Base-by-base conservation (phyloP, 2,797 vertebrate species). In the Lacerta bilineata region DNA sequence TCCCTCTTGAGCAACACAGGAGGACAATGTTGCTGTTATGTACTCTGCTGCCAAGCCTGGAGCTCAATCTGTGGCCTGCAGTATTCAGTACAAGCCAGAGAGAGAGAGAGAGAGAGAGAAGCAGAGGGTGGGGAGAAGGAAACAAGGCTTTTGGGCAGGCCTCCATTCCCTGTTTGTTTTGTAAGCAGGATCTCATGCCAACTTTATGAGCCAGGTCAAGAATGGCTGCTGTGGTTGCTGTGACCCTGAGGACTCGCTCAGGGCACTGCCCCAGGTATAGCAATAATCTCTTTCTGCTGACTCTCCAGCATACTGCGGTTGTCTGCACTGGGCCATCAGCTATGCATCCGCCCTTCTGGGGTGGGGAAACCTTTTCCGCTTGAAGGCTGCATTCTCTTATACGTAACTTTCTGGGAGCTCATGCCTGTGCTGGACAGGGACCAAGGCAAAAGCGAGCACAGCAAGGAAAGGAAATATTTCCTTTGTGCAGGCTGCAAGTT, bases 21-120 rank as follows among this genome's bases (percentile, higher is more conserved):
- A 94, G 79, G 90, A 92, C 91, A 88, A n/a, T 90, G 88, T 91
- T 90, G 91, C 89, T 94, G 93, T 94, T 94, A 94, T 94, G 95
- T 94, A 94, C 89, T 92, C 91, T 89, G 90, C 93, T 94, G 92
- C 91, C 92, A 95, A 95, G 94, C 71, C 87, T 55, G 81, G 83
- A 91, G 81, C 81, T 94, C 92, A 91, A 78, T 91, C 85, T 89
- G 89, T 94, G 86, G 93, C 94, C 92, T 95, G 93, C 20, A 0
- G 91, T 93, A 87, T 87, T 91, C 91, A 89, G 76, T 88, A 88
- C 93, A 91, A 94, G 88, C 87, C 93, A 92, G 75, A 20, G 0
- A 0, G 8, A 0, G 74, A 17, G 83, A 25, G 80, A 2, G 5
- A 50, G 33, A 33, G 33, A n/a, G 7, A 5, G 68, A 77, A 50